Percentiles rank a stretch among this genome's conserved stretches.
Conservation (phyloP, 1,140 invertebrate species). For the Calliphora vicina region DNA sequence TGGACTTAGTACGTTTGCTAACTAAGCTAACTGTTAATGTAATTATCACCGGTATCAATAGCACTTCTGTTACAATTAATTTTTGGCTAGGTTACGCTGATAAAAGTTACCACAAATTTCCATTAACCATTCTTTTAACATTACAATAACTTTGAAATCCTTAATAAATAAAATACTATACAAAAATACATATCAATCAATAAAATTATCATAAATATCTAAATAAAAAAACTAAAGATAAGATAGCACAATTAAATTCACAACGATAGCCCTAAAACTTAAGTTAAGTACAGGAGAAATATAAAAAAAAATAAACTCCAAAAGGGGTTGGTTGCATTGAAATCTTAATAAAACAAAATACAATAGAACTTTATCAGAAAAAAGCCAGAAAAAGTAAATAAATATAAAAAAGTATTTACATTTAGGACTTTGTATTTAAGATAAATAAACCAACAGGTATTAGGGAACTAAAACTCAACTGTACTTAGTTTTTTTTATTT, state of each 20-base stretch:
- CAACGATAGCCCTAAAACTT: neutral
- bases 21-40: no score
- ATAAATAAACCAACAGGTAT: constrained; percentile 15
- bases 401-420: neutral
- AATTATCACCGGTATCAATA: no score
- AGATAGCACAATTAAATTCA: neutral
- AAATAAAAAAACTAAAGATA: no score
- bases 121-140: no score
- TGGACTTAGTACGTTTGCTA: no score
- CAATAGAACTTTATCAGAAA: neutral
- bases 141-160: no score
- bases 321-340: neutral
- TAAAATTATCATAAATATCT: neutral
- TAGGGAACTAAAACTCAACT: neutral
- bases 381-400: neutral
- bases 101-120: no score
- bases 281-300: neutral
- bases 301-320: neutral
- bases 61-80: no score
- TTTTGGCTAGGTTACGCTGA: no score
- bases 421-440: constrained; percentile 8
- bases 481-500: no score
- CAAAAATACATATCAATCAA: neutral
- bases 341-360: constrained; percentile 6
- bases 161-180: no score